Conservation (phyloP, 2,113 vertebrate species). For the Corvus cornix region DNA sequence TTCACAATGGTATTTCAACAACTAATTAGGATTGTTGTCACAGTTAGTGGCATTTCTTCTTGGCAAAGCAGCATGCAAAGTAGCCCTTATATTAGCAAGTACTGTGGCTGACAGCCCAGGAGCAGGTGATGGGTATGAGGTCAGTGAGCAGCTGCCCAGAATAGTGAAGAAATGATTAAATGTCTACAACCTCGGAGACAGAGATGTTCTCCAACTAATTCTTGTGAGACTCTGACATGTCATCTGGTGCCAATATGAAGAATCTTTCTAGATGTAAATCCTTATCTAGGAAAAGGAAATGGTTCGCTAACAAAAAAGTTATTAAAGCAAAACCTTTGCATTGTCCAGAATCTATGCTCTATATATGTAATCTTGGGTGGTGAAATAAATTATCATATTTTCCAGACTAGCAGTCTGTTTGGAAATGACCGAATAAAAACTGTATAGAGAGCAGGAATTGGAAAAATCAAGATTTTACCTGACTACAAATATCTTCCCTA, state of each 20-base stretch:
- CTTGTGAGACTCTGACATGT: conserved; percentile 34
- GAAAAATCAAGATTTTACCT: background rate
- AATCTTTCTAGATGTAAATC: background rate
- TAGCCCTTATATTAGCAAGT: background rate
- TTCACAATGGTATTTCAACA: conserved; percentile 63
- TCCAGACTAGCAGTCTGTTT: background rate
- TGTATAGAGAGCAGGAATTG: background rate
- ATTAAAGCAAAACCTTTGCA: background rate
- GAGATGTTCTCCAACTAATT: conserved; percentile 42
- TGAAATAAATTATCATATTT: background rate
- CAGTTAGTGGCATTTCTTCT: conserved; percentile 28
- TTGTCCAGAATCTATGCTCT: background rate
- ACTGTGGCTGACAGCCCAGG: background rate
- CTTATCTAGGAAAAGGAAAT: background rate
- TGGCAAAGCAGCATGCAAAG: conserved; percentile 24
- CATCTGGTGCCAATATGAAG: background rate
- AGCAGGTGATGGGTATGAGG: conserved; percentile 28
- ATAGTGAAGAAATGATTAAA: conserved; percentile 59
- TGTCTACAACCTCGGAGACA: background rate
- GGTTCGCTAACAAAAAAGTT: background rate
- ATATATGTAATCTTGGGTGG: background rate
- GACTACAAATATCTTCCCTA: background rate
- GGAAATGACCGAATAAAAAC: background rate
- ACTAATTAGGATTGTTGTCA: conserved; percentile 64
- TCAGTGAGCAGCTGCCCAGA: conserved; percentile 45